Conservation (phyloP, 2,888 invertebrate species). For the Eupeodes luniger region DNA sequence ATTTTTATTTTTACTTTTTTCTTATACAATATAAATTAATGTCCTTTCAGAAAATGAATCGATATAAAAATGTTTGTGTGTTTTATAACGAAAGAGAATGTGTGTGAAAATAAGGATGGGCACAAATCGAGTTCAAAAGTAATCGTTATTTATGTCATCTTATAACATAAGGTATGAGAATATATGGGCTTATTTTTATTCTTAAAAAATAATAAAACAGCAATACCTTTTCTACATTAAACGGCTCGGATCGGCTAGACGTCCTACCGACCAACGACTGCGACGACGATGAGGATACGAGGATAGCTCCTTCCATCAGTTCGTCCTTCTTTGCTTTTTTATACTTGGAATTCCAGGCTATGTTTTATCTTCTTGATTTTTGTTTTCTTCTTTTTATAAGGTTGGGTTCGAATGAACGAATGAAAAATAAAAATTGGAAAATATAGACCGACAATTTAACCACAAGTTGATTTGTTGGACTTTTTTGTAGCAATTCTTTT, state of each 20-base stretch:
- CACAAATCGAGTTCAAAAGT: constrained; percentile 44
- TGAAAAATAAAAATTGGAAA: background rate
- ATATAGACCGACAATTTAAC: constrained; percentile 48
- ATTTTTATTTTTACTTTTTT: background rate
- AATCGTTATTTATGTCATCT: constrained; percentile 65
- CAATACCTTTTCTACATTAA: background rate
- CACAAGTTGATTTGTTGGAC: constrained; percentile 52
- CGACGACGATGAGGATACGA: no score
- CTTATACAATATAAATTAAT: constrained; percentile 33
- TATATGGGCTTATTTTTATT: background rate
- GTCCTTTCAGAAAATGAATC: constrained; percentile 45
- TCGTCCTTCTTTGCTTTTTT: background rate
- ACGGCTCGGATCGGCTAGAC: background rate
- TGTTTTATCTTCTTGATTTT: background rate
- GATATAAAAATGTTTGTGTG: constrained; percentile 21
- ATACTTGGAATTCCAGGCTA: background rate
- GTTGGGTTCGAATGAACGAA: background rate
- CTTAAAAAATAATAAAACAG: background rate
- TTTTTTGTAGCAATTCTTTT: constrained; percentile 26
- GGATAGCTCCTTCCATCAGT: background rate
- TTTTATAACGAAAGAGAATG: constrained; percentile 25
- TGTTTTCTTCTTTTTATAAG: background rate
- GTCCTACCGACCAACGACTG: background rate
- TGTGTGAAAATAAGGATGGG: constrained; percentile 12
- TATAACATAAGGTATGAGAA: constrained; percentile 41